Base-by-base conservation (phyloP, 2,797 vertebrate genomes). In the Yasuhikotakia modesta region DNA sequence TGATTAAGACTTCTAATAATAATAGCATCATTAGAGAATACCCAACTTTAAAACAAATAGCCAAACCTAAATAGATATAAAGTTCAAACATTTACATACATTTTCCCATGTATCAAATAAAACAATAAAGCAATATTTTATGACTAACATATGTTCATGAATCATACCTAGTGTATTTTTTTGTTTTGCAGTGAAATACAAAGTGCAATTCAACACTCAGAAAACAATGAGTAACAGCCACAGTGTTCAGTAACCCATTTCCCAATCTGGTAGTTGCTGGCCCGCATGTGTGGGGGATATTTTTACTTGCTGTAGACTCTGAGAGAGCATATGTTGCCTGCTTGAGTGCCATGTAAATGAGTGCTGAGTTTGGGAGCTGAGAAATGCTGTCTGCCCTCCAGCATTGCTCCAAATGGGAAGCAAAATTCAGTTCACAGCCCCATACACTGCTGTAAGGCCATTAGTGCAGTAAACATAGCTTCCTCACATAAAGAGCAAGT, bases 201-300 rank as follows among this genome's bases (percentile, higher is more conserved):
- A 35, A 35, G 32, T 32, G 46, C 60, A 22, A 32, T 85, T 87
- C 84, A 86, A 84, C 85, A 84, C 86, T 73, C 83, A 84, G 74
- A 50, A n/a, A 81, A 86, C 82, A 82, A 79, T 73, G 66, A 82
- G 71, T 39, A 82, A 65, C 74, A 66, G 83, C 85, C 85, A 87
- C 67, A 86, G 87, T 82, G 83, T 90, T 90, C 85, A 52, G 85
- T 94, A 93, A 93, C 93, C 92, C 87, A 94, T 91, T 93, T 93
- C 90, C 89, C 92, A 87, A 93, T 92, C 93, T 94, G 93, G 89
- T 87, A 90, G 90, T 91, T 91, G 88, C 91, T 90, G 90, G 88
- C 89, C 86, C 82, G 87, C 89, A 88, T 88, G 91, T 90, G 60
- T 61, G 80, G 69, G 74, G 81, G 83, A 81, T 93, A 93, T 93